phyloP scores from a whole-genome alignment of 2,888 invertebrate genomes.

The Orgyia antiqua region DNA sequence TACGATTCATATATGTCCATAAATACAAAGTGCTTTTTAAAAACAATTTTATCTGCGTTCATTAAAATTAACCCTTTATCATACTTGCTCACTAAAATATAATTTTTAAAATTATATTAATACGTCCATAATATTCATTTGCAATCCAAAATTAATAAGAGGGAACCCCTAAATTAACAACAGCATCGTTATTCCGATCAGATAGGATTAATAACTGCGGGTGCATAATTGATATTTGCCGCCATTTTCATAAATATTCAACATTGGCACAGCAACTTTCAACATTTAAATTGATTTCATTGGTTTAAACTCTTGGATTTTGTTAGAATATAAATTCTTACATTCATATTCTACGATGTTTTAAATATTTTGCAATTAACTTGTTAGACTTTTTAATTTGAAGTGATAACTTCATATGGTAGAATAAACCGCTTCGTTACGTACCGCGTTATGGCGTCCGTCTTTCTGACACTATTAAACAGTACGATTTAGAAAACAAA shows the following conservation, averaged over 20 bases:
- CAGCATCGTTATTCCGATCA: conserved; percentile 47
- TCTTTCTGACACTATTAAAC: no score
- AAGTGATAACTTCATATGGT: neutral
- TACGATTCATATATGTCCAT: no score
- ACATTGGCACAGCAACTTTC: conserved; percentile 39
- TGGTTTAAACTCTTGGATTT: conserved; percentile 21
- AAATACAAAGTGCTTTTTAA: no score
- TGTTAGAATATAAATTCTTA: conserved; percentile 12
- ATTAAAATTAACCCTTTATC: conserved; percentile 1
- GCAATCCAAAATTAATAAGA: conserved; percentile 33
- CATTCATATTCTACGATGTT: no score
- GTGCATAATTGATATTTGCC: conserved; percentile 53
- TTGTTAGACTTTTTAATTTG: conserved; percentile 12
- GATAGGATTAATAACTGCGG: conserved; percentile 47
- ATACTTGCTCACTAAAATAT: conserved; percentile 4
- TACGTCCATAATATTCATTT: conserved; percentile 18
- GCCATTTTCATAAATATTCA: conserved; percentile 63
- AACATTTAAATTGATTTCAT: conserved; percentile 31
- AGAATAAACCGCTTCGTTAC: no score
- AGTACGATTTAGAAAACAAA: no score
- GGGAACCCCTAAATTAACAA: conserved; percentile 32
- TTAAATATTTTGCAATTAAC: conserved; percentile 1
- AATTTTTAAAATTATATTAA: conserved; percentile 11
- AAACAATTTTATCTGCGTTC: no score
- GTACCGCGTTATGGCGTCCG: no score